Conservation (phyloP, 2,113 vertebrate genomes). For the Otolemur garnettii region DNA sequence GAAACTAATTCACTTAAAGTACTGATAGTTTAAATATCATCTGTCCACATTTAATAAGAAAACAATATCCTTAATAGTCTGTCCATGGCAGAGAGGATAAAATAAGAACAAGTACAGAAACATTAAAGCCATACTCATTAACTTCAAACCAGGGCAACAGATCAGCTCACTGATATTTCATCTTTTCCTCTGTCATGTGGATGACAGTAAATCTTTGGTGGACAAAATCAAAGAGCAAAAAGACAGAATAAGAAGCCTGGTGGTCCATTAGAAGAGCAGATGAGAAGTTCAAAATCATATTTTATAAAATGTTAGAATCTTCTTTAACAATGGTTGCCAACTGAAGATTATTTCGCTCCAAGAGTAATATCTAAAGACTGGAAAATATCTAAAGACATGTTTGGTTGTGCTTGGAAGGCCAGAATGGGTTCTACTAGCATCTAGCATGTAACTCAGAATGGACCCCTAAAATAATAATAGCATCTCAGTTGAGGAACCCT, state of each 20-base stretch:
- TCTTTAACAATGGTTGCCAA: not conserved
- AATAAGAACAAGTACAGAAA: not conserved
- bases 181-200: not conserved
- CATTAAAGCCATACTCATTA: not conserved
- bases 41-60: slow-evolving; percentile 18
- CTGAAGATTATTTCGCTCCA: not conserved
- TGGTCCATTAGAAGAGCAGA: not conserved
- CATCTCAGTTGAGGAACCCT: not conserved
- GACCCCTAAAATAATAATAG: not conserved
- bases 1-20: not conserved
- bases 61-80: not conserved
- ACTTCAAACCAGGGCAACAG: not conserved
- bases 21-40: not conserved
- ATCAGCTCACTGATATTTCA: not conserved
- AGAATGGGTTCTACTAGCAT: not conserved
- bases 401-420: not conserved
- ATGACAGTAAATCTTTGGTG: not conserved
- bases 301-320: slow-evolving; percentile 8
- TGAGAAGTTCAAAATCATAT: not conserved
- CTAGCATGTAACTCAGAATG: not conserved
- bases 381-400: not conserved
- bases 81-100: not conserved
- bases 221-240: not conserved
- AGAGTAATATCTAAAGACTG: not conserved
- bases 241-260: not conserved